Evolutionary conservation across 2,888 invertebrate species (phyloP).

Genomic region (Nezara viridula): DNA sequence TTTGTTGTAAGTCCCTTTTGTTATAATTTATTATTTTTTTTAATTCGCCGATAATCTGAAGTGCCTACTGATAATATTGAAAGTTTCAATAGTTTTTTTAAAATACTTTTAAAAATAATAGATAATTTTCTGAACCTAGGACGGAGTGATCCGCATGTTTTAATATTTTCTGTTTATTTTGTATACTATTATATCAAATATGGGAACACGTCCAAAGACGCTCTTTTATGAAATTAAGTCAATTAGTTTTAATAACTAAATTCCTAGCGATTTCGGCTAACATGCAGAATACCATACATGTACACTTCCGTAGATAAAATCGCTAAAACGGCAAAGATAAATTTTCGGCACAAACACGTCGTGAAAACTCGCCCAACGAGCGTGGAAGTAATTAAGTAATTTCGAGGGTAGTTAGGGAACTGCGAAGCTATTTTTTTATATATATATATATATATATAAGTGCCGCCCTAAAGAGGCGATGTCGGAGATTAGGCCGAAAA

Average conservation of each 20-base stretch:
- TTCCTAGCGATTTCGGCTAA: background rate
- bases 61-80: too few species aligned
- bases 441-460: background rate
- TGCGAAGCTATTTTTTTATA: slow-evolving; percentile 32
- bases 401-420: background rate
- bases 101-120: too few species aligned
- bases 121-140: too few species aligned
- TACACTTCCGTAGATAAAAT: background rate
- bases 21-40: too few species aligned
- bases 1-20: too few species aligned
- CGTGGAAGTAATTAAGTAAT: slow-evolving; percentile 39
- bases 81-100: too few species aligned
- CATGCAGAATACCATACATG: background rate
- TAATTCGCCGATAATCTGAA: too few species aligned
- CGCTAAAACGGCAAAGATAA: background rate
- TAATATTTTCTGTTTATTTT: too few species aligned
- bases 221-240: background rate
- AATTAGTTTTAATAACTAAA: background rate
- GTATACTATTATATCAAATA: too few species aligned
- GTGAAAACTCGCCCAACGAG: slow-evolving; percentile 17
- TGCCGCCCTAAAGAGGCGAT: slow-evolving; percentile 29
- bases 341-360: background rate
- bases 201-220: background rate
- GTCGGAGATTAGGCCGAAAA: slow-evolving; percentile 45
- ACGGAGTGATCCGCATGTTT: too few species aligned